Base-by-base conservation (phyloP, 92 coral and sea anemone genomes). In the Epizoanthus ramosus region DNA sequence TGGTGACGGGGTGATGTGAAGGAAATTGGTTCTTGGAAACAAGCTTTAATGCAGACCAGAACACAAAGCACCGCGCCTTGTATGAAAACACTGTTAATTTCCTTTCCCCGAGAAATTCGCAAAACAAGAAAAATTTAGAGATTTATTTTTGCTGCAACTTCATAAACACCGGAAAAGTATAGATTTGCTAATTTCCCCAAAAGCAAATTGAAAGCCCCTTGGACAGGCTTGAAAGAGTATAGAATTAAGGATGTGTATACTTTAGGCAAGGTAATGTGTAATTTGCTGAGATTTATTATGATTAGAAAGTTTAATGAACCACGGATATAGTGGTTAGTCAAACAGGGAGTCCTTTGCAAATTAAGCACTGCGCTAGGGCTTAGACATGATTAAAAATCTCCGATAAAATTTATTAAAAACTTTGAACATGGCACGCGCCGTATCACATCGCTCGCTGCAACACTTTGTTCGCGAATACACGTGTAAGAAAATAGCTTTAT, bases 401-500 rank as follows among this genome's bases (percentile, higher is more conserved):
- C 74, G 54, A 79, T 79, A 57, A 80, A 58, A 60, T 71, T 79
- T 85, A 71, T 79, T 73, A 79, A 79, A 85, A 73, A 67, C 57
- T 61, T 69, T 81, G 63, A 76, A 43, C 73, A 28, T 58, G 76
- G 81, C 85, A 84, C 85, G 81, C 85, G 83, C 83, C 71, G 63
- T 54, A 24, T 57, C 76, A 87, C 58, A 76, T 74, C 72, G 72
- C 37, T 77, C 58, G 10, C 21, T 77, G 82, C 76, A 63, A 53
- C 79, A 89, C 92, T 89, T 85, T 89, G 92, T 85, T 81, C 84
- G 39, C 50, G 83, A 80, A 76, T 89, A 80, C 93, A 89, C 92
- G 90, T 92, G 93, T 84, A 68, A 80, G 21, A 84, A 91, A 91
- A 88, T 73, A 72, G 87, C 79, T 79, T 68, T 37, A 73, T 79